phyloP scores from a whole-genome alignment of 2,888 invertebrate genomes.

The Torymus texanus region DNA sequence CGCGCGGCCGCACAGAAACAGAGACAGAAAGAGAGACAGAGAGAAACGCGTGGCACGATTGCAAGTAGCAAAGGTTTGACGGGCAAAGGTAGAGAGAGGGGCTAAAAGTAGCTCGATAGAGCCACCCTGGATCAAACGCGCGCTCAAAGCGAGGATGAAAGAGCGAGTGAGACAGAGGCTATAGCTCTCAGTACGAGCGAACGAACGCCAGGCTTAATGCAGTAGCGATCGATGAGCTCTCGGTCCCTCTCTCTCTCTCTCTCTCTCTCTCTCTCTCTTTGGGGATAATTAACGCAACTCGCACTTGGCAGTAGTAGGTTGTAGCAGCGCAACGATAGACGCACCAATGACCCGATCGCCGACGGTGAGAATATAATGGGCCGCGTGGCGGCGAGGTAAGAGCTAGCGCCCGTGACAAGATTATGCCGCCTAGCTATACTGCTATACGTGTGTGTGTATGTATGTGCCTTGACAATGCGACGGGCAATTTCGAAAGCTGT shows the following conservation, averaged over 20 bases:
- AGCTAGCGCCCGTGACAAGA: neutral
- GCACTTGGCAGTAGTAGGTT: conserved; percentile 56
- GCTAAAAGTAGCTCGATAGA: conserved; percentile 56
- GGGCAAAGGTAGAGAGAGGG: conserved; percentile 31
- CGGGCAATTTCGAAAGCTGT: conserved; percentile 28
- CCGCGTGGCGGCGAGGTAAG: neutral
- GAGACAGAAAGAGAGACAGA: conserved; percentile 3
- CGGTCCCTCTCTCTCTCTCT: conserved; percentile 21
- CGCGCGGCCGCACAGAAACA: conserved; percentile 10
- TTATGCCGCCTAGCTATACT: too few relatives aligned
- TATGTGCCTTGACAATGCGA: conserved; percentile 27
- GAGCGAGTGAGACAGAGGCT: neutral
- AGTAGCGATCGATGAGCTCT: conserved; percentile 65
- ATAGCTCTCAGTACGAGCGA: neutral
- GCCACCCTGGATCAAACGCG: conserved; percentile 49
- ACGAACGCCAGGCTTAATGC: conserved; percentile 56
- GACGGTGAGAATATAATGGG: neutral
- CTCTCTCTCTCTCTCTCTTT: conserved; percentile 8
- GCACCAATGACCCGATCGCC: conserved; percentile 41
- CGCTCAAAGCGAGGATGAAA: neutral
- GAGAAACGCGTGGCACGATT: neutral
- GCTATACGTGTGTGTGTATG: too few relatives aligned
- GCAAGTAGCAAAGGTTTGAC: conserved; percentile 16
- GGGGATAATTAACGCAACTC: conserved; percentile 64
- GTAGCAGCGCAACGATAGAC: neutral